Evolutionary conservation across 2,888 invertebrate genomes (phyloP), one percentile per base, ranked within the genome.

Genomic region (Lapara coniferarum): DNA sequence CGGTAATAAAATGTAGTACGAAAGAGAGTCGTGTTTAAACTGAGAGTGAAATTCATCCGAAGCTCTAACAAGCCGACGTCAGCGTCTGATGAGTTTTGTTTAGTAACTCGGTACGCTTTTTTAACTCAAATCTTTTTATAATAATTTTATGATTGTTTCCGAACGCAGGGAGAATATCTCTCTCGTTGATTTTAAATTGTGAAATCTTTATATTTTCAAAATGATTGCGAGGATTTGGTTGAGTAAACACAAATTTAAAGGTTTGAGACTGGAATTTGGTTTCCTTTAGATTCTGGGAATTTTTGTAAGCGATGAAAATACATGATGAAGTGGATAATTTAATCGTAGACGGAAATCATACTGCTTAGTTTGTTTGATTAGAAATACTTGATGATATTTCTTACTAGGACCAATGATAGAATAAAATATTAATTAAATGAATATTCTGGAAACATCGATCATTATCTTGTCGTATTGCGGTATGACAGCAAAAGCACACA

Each of bases 81-180:
- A 56, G 56, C 59, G 16, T 49, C 49, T 63, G 59, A 67, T 67
- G 67, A 67, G 46, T 67, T 67, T 67, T 67, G 56, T 67, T 67
- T 56, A 13, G 12, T 67, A 67, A 67, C 67, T 67, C 44, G 46
- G 56, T 25, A 56, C 56, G 52, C 37, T 52, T 67, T 56, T 67
- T 67, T 56, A 67, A 63, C 49, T 13, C 10, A 49, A 63, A 49
- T 63, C 19, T 63, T 63, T 63, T 63, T 63, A 63, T 49, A 16
- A 13, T 49, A 12, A 49, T 49, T 63, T 6, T 12, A 46, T 12
- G 19, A 49, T 63, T 8, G n/a, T 46, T n/a, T 37, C 12, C 46
- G n/a, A 63, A 63, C 16, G 46, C 44, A 14, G 44, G 16, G 55
- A 16, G 14, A 37, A 37, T 8, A 37, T 44, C 37, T 59, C 14